phyloP scores from a whole-genome alignment of 2,113 vertebrate species.

The Lepisosteus osseus region DNA sequence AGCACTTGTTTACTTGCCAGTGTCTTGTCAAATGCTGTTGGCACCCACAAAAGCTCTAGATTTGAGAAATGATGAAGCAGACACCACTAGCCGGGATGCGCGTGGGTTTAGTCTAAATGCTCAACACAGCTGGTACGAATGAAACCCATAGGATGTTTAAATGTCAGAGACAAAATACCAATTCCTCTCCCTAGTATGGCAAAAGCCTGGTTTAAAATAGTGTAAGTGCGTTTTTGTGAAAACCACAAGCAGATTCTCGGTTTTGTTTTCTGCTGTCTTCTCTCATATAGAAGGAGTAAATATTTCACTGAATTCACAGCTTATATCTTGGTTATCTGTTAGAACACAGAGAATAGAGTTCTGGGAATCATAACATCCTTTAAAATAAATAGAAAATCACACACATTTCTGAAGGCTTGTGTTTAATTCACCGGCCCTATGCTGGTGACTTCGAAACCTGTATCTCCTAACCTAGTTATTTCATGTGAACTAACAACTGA shows the following conservation, averaged over 20 bases:
- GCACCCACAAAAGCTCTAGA: too few relatives aligned
- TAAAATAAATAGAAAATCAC: not conserved
- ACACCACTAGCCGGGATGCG: conserved; percentile 24
- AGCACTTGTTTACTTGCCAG: too few relatives aligned
- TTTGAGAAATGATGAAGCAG: not conserved
- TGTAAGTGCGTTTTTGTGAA: conserved; percentile 71
- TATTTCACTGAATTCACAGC: not conserved
- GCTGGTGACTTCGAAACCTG: too few relatives aligned
- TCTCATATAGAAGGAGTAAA: not conserved
- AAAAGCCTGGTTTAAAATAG: conserved; percentile 47
- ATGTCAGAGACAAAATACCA: conserved; percentile 51
- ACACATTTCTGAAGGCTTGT: too few relatives aligned
- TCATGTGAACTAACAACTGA: too few relatives aligned
- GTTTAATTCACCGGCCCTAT: too few relatives aligned
- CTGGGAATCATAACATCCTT: not conserved
- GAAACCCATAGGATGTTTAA: conserved; percentile 50
- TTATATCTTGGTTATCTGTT: not conserved
- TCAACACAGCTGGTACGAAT: conserved; percentile 41
- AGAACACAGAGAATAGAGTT: not conserved
- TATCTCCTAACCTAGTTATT: too few relatives aligned
- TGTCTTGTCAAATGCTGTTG: too few relatives aligned
- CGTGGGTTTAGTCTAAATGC: conserved; percentile 55
- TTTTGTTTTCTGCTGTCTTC: conserved; percentile 78
- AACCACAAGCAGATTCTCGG: conserved; percentile 85
- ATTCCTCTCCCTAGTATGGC: conserved; percentile 38